Conservation (phyloP, 1,140 invertebrate species). For the Ganaspis sp. region DNA sequence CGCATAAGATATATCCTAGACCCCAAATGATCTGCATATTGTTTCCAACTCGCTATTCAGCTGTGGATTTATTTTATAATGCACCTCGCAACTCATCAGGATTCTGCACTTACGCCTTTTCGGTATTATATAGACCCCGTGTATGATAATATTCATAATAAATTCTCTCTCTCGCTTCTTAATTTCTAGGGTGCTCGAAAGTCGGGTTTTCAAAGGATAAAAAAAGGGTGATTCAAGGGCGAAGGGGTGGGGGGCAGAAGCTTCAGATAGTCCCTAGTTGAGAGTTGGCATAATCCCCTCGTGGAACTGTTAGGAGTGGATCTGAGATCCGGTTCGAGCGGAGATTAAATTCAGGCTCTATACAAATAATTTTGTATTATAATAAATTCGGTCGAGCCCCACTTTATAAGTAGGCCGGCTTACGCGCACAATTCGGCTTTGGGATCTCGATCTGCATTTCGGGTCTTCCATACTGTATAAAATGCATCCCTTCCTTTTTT, state of each 20-base stretch:
- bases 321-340: constrained; percentile 60
- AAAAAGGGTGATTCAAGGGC: constrained; percentile 42
- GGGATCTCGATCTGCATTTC: constrained; percentile 28
- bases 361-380: constrained; percentile 73
- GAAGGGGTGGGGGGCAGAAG: constrained; percentile 42
- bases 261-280: constrained; percentile 40
- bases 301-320: constrained; percentile 57
- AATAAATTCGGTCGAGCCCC: constrained; percentile 66
- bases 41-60: constrained; percentile 9
- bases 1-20: not conserved
- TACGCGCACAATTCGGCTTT: constrained; percentile 59
- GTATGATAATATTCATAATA: constrained; percentile 30
- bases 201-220: constrained; percentile 21
- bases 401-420: constrained; percentile 69
- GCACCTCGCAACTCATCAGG: constrained; percentile 25
- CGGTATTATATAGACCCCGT: not conserved
- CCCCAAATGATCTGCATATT: constrained; percentile 11
- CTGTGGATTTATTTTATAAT: constrained; percentile 27
- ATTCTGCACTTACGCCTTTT: constrained; percentile 25
- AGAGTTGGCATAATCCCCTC: constrained; percentile 48
- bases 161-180: constrained; percentile 30
- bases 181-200: constrained; percentile 24
- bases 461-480: constrained; percentile 12
- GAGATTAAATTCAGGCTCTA: constrained; percentile 66
- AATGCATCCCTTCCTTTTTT: constrained; percentile 18